phyloP scores from a whole-genome alignment of 2,797 vertebrate genomes.

The Agapornis canus region DNA sequence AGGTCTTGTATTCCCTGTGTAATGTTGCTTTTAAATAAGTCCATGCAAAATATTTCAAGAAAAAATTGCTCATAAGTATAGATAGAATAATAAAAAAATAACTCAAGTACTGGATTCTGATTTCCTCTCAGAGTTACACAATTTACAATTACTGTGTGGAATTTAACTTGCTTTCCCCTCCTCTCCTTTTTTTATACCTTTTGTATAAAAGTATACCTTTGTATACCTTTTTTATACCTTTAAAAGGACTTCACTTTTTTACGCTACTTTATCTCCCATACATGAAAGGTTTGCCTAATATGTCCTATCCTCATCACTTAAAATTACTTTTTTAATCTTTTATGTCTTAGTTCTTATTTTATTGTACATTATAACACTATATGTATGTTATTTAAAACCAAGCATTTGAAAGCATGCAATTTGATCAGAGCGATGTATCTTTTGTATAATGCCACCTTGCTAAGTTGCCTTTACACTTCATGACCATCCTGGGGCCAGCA shows the following conservation, averaged over 20 bases:
- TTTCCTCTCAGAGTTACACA: neutral
- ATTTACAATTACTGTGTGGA: neutral
- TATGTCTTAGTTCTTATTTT: neutral
- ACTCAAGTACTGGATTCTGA: neutral
- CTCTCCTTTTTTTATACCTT: neutral
- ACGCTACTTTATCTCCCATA: neutral
- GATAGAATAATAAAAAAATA: neutral
- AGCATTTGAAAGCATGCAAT: neutral
- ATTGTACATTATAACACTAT: neutral
- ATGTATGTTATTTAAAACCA: neutral
- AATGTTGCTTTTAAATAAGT: neutral
- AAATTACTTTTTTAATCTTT: neutral
- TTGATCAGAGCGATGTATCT: neutral
- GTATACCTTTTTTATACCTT: neutral
- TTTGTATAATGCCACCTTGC: neutral
- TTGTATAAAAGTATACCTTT: no score
- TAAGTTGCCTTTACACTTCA: fast-evolving
- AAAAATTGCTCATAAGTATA: neutral
- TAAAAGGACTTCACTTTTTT: neutral
- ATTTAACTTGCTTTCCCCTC: neutral
- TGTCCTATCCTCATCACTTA: neutral
- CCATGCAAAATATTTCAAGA: neutral
- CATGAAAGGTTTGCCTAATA: fast-evolving
- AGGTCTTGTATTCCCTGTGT: neutral
- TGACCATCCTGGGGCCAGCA: neutral